Conservation (phyloP, 2,113 vertebrate genomes). For the Rousettus leschenaultii region DNA sequence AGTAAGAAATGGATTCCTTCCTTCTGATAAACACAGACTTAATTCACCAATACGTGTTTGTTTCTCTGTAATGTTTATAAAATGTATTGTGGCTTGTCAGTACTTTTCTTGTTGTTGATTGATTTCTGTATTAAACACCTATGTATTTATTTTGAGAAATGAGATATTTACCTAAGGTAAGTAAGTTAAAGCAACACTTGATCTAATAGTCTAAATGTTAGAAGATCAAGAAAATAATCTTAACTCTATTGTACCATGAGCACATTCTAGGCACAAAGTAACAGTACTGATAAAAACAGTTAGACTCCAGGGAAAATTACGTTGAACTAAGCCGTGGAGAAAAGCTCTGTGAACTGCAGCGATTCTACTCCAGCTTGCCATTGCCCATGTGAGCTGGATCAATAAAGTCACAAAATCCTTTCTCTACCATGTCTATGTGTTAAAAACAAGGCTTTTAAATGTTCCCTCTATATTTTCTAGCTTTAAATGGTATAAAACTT, state of each 20-base stretch:
- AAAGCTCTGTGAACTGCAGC: background rate
- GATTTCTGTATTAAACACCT: conserved; percentile 71
- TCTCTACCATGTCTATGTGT: background rate
- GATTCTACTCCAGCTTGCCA: background rate
- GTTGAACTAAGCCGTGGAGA: background rate
- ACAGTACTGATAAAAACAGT: conserved; percentile 10
- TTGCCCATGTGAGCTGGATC: background rate
- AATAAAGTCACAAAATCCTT: background rate
- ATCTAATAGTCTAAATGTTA: background rate
- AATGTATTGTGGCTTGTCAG: conserved; percentile 72
- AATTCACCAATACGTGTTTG: conserved; percentile 71
- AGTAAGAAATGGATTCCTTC: conserved; percentile 62
- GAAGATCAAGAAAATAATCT: conserved; percentile 1
- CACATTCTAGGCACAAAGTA: background rate
- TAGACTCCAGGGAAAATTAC: background rate
- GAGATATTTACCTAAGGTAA: conserved; percentile 81
- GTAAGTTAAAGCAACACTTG: conserved; percentile 76
- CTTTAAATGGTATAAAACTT: background rate
- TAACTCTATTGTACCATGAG: background rate
- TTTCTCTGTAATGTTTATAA: conserved; percentile 68
- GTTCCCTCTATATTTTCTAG: background rate
- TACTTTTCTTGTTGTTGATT: conserved; percentile 61
- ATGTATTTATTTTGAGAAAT: conserved; percentile 77
- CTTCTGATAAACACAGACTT: conserved; percentile 69
- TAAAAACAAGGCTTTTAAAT: background rate